Conservation (phyloP, 2,888 invertebrate genomes). For the Drosophila greeni region DNA sequence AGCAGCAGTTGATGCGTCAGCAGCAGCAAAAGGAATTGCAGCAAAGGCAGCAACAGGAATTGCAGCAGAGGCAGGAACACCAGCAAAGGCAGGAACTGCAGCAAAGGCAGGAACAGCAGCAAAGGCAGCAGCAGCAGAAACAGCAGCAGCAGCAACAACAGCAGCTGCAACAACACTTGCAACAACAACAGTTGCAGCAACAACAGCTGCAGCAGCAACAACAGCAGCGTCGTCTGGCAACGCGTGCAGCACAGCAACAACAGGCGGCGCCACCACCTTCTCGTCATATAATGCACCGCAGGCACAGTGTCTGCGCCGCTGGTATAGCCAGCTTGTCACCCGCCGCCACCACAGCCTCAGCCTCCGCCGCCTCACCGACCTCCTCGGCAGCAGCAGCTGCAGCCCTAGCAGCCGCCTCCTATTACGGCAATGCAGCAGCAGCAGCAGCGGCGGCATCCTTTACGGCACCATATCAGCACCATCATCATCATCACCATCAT, state of each 20-base stretch:
- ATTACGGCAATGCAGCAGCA: conserved; percentile 57
- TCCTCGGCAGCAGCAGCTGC: conserved; percentile 61
- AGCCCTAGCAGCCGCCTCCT: conserved; percentile 63
- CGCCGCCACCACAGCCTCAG: conserved; percentile 43
- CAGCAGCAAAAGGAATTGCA: too few species aligned
- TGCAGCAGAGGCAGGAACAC: conserved; percentile 9
- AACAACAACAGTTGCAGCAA: conserved; percentile 16
- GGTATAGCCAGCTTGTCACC: conserved; percentile 59
- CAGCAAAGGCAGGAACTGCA: conserved; percentile 12
- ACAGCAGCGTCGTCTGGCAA: conserved; percentile 17
- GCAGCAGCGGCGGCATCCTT: conserved; percentile 48
- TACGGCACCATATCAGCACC: conserved; percentile 64
- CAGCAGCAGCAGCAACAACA: neutral
- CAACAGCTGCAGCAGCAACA: conserved; percentile 11
- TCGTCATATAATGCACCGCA: conserved; percentile 50
- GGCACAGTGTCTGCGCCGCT: conserved; percentile 59
- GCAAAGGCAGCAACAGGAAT: conserved; percentile 13
- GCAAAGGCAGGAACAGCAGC: conserved; percentile 14
- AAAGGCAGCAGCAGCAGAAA: conserved; percentile 8
- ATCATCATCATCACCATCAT: conserved; percentile 52
- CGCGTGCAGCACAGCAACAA: conserved; percentile 24
- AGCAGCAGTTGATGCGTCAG: conserved; percentile 23
- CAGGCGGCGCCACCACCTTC: conserved; percentile 18
- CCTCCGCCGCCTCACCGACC: conserved; percentile 49
- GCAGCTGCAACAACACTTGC: conserved; percentile 3